Evolutionary conservation across 2,113 vertebrate genomes (phyloP).

Genomic region (Piaya cayana): DNA sequence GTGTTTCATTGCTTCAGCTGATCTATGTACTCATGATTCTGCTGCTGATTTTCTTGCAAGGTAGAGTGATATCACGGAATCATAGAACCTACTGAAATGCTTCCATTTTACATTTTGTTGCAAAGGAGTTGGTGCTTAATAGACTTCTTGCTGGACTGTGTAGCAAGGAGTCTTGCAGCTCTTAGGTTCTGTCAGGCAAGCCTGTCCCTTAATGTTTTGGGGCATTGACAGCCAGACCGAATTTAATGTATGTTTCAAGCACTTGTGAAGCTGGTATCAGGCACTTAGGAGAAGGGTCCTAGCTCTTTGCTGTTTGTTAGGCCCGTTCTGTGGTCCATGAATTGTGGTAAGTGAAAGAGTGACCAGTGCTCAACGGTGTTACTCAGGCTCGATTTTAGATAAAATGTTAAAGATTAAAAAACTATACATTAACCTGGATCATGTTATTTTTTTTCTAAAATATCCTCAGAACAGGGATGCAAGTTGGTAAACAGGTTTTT

Average conservation of each 20-base stretch:
- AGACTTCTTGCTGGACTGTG: not conserved
- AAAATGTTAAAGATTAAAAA: not conserved
- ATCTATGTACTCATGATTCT: not conserved
- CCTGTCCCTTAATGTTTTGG: not conserved
- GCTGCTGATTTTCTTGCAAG: not conserved
- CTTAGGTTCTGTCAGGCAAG: not conserved
- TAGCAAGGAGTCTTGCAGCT: not conserved
- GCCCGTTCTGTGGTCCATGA: not conserved
- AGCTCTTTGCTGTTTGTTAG: not conserved
- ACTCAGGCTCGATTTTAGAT: not conserved
- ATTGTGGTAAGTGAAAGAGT: not conserved
- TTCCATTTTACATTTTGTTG: not conserved
- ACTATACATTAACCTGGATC: not conserved
- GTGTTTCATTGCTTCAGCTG: not conserved
- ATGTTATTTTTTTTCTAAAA: not conserved
- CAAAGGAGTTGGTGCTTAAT: not conserved
- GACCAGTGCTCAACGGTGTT: not conserved
- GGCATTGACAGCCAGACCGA: not conserved
- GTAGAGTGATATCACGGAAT: not conserved
- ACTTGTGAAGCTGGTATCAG: not conserved
- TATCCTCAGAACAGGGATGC: accelerated
- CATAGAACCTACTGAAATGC: not conserved
- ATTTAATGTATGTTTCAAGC: not conserved
- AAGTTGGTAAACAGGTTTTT: not conserved
- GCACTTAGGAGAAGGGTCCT: not conserved